These are phyloP conservation scores for Micrasema longulum DNA, from an alignment of 1,140 invertebrate species.

Conservation along the genomic window DNA sequence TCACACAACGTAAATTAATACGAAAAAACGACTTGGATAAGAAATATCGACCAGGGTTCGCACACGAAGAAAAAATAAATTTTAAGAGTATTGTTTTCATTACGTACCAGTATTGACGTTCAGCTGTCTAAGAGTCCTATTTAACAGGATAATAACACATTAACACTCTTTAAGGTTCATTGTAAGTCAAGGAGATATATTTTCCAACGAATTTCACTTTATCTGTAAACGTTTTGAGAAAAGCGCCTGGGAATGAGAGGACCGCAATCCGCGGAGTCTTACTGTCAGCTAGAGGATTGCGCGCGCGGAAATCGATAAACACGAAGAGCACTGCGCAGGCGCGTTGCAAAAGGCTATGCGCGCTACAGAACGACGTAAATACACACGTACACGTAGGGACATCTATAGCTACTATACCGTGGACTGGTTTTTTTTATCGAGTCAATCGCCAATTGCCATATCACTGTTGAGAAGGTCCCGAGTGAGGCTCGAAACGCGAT, in stretches of 20 bases:
- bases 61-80: too few species aligned
- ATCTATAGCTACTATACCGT: too few species aligned
- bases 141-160: conserved; percentile 6
- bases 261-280: conserved; percentile 5
- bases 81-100: not conserved
- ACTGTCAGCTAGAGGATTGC: conserved; percentile 66
- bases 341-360: not conserved
- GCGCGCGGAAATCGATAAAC: conserved; percentile 65
- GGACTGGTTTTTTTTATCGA: too few species aligned
- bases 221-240: conserved; percentile 14
- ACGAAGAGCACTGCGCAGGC: not conserved
- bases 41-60: too few species aligned
- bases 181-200: too few species aligned
- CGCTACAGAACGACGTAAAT: not conserved
- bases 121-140: not conserved
- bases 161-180: conserved; percentile 21
- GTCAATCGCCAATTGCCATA: too few species aligned
- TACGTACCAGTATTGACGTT: conserved; percentile 22
- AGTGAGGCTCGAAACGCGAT: too few species aligned
- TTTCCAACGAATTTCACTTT: too few species aligned
- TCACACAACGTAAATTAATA: too few species aligned
- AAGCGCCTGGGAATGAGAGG: conserved; percentile 29
- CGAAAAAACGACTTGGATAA: too few species aligned
- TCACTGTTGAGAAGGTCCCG: too few species aligned
- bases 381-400: too few species aligned